These are phyloP conservation scores for Reticulitermes lucifugus DNA, from an alignment of 2,888 invertebrate species.

Conservation along the genomic window DNA sequence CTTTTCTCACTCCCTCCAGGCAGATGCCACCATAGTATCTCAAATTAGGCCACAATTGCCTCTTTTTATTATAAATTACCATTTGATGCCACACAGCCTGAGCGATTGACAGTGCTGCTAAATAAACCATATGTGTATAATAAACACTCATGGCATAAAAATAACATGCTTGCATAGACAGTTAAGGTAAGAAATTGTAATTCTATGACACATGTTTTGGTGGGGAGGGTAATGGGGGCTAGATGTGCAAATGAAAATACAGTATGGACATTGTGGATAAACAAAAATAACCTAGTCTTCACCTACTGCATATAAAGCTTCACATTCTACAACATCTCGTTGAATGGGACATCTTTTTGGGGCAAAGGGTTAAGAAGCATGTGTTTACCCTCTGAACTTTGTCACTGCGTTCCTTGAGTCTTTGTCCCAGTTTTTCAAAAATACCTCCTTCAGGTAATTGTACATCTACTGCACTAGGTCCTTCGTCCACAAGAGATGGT, in stretches of 20 bases:
- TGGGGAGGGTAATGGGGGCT: not conserved
- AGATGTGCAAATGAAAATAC: not conserved
- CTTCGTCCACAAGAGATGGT: slow-evolving; percentile 38
- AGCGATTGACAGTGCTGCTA: too few relatives aligned
- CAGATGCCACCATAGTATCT: too few relatives aligned
- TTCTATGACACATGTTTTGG: not conserved
- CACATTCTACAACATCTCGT: not conserved
- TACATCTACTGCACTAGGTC: slow-evolving; percentile 33
- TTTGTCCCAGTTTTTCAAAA: slow-evolving; percentile 67
- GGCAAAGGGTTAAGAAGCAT: not conserved
- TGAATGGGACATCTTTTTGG: not conserved
- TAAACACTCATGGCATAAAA: too few relatives aligned
- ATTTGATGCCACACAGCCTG: too few relatives aligned
- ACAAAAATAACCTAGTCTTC: not conserved
- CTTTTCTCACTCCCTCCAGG: too few relatives aligned
- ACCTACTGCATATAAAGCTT: not conserved
- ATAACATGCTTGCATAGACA: not conserved
- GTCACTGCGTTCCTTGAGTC: slow-evolving; percentile 69
- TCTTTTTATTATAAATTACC: too few relatives aligned
- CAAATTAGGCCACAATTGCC: too few relatives aligned
- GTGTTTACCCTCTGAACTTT: slow-evolving; percentile 71
- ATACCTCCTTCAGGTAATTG: slow-evolving; percentile 55
- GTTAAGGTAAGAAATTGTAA: not conserved
- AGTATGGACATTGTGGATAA: not conserved
- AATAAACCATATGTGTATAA: too few relatives aligned